phyloP scores from a whole-genome alignment of 2,797 vertebrate species.

The Tapirus indicus region DNA sequence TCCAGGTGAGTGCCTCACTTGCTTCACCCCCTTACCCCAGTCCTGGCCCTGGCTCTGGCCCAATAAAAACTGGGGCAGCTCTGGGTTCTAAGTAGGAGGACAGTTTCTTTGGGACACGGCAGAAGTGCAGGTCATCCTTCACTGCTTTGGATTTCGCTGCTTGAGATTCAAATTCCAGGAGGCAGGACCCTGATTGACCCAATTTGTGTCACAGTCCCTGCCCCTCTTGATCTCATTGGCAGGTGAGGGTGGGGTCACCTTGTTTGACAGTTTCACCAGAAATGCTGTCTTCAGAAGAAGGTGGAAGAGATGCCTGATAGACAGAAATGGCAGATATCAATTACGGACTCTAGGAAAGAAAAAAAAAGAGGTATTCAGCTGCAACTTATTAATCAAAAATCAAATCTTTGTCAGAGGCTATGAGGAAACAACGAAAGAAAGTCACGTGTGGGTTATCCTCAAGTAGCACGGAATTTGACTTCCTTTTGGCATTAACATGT shows the following conservation, averaged over 20 bases:
- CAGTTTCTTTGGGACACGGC: background rate
- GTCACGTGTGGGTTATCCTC: too few relatives aligned
- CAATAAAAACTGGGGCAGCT: background rate
- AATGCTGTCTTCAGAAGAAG: too few relatives aligned
- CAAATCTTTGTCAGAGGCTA: too few relatives aligned
- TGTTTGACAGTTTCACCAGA: background rate
- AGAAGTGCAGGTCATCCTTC: background rate
- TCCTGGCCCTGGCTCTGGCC: background rate
- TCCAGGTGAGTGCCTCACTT: background rate
- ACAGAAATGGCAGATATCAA: too few relatives aligned
- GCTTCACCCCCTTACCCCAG: background rate
- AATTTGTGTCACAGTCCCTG: background rate
- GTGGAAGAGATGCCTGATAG: too few relatives aligned
- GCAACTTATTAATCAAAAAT: too few relatives aligned
- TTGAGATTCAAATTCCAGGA: background rate
- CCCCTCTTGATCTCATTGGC: background rate
- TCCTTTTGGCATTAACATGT: too few relatives aligned
- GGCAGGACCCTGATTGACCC: background rate
- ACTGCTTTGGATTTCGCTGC: conserved; percentile 3
- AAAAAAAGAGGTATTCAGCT: too few relatives aligned
- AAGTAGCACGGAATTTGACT: too few relatives aligned
- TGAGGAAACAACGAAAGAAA: too few relatives aligned
- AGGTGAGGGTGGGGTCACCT: background rate
- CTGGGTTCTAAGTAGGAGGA: background rate
- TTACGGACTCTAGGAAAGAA: too few relatives aligned